Conservation (phyloP, 2,888 invertebrate genomes). For the Ennomos erosarius region DNA sequence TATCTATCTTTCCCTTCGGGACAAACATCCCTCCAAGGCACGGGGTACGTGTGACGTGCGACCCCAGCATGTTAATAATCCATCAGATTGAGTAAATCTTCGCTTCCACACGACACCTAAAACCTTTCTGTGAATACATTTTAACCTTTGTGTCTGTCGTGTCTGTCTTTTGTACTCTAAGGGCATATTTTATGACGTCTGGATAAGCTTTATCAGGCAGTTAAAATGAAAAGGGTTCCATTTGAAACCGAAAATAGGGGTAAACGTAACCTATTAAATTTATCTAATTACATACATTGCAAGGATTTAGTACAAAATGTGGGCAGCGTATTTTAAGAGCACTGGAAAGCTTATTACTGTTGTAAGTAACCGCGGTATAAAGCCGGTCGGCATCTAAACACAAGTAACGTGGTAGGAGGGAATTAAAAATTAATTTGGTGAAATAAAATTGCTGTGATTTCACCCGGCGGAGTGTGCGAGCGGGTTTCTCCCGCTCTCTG, state of each 20-base stretch:
- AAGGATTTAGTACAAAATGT: conserved; percentile 32
- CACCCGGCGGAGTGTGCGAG: conserved; percentile 56
- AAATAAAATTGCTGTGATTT: conserved; percentile 74
- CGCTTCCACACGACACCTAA: conserved; percentile 48
- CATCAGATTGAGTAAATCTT: conserved; percentile 72
- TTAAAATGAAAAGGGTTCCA: conserved; percentile 55
- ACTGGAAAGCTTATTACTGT: conserved; percentile 33
- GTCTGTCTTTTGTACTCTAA: conserved; percentile 50
- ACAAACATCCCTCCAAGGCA: conserved; percentile 48
- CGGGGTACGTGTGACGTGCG: conserved; percentile 50
- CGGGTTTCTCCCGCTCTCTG: conserved; percentile 60
- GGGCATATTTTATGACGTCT: conserved; percentile 54
- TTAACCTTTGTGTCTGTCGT: conserved; percentile 44
- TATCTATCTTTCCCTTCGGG: conserved; percentile 60
- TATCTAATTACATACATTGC: conserved; percentile 47
- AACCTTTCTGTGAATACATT: conserved; percentile 34
- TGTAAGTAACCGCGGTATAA: conserved; percentile 45
- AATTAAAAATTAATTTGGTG: conserved; percentile 72
- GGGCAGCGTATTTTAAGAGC: conserved; percentile 32
- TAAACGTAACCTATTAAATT: conserved; percentile 40
- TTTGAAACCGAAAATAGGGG: conserved; percentile 48
- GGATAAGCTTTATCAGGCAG: conserved; percentile 56
- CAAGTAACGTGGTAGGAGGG: conserved; percentile 45
- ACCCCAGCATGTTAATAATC: conserved; percentile 67
- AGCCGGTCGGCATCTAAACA: conserved; percentile 32